A percentile compares a stretch with the other conserved stretches of the same genome.
These are phyloP conservation scores for Poecilus cupreus DNA, from an alignment of 2,888 invertebrate genomes.

Conservation along the genomic window DNA sequence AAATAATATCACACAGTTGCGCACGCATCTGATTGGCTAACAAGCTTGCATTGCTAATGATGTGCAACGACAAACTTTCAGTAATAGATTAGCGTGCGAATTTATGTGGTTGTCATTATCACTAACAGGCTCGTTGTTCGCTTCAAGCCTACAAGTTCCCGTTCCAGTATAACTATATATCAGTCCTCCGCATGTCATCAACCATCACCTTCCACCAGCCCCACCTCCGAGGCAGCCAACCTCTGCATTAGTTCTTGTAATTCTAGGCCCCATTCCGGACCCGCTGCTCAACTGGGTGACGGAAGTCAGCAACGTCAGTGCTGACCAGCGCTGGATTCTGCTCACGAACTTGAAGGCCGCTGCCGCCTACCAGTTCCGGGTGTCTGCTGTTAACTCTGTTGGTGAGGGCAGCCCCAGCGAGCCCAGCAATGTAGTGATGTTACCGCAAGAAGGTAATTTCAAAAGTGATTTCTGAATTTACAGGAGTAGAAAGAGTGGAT, in stretches of 20 bases:
- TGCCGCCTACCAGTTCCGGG: conserved; percentile 95
- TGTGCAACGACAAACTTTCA: too few relatives aligned
- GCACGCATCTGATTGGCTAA: too few relatives aligned
- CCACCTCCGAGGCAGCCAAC: not conserved
- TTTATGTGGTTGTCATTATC: too few relatives aligned
- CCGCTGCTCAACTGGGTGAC: conserved; percentile 92
- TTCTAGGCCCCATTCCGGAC: conserved; percentile 89
- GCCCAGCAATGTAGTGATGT: conserved; percentile 90
- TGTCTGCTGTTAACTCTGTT: conserved; percentile 97
- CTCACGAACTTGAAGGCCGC: conserved; percentile 94
- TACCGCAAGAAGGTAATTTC: conserved; percentile 99
- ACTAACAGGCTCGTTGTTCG: too few relatives aligned
- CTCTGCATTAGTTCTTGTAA: conserved; percentile 66
- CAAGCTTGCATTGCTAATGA: too few relatives aligned
- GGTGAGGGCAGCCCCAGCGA: conserved; percentile 95
- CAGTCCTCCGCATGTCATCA: too few relatives aligned
- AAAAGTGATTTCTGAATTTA: too few relatives aligned
- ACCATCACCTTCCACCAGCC: not conserved
- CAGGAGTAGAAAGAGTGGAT: too few relatives aligned
- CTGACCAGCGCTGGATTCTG: conserved; percentile 85
- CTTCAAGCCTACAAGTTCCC: too few relatives aligned
- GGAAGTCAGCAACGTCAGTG: conserved; percentile 89
- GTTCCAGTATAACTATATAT: too few relatives aligned
- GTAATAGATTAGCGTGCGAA: too few relatives aligned
- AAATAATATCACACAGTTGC: too few relatives aligned